phyloP scores from a whole-genome alignment of 2,888 invertebrate genomes.

The Tinea trinotella region DNA sequence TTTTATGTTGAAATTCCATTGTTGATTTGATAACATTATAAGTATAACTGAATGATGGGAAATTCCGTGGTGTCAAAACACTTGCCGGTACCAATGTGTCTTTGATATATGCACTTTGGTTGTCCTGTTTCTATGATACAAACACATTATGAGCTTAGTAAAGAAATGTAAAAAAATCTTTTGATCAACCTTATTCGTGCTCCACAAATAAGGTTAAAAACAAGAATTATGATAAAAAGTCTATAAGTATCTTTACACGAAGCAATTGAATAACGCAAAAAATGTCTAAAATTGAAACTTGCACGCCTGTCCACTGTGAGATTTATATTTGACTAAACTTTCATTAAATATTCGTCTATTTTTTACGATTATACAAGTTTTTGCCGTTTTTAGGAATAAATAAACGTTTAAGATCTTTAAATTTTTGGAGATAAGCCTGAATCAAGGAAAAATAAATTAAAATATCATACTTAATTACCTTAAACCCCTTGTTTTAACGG shows the following conservation, averaged over 20 bases:
- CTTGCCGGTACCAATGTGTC: no score
- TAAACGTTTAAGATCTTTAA: no score
- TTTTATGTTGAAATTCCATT: not conserved
- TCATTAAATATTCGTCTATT: not conserved
- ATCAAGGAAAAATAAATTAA: no score
- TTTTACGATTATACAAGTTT: not conserved
- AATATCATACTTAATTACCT: no score
- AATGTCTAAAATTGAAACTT: constrained; percentile 6
- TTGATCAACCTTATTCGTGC: not conserved
- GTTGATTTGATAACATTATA: not conserved
- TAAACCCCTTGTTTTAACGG: no score
- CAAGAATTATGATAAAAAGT: not conserved
- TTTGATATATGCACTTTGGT: no score
- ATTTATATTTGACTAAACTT: not conserved
- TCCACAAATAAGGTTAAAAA: no score
- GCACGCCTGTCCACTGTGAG: constrained; percentile 5
- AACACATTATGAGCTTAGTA: no score
- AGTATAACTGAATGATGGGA: not conserved
- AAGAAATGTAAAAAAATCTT: no score
- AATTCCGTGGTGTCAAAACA: no score
- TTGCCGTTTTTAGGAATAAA: not conserved
- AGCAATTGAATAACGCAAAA: not conserved
- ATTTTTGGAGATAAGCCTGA: no score
- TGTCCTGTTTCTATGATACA: no score
- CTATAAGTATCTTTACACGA: not conserved